A percentile compares a stretch with the other conserved stretches of the same genome.
These are phyloP conservation scores for Oryzias sinensis DNA, from an alignment of 2,797 vertebrate species.

Conservation along the genomic window DNA sequence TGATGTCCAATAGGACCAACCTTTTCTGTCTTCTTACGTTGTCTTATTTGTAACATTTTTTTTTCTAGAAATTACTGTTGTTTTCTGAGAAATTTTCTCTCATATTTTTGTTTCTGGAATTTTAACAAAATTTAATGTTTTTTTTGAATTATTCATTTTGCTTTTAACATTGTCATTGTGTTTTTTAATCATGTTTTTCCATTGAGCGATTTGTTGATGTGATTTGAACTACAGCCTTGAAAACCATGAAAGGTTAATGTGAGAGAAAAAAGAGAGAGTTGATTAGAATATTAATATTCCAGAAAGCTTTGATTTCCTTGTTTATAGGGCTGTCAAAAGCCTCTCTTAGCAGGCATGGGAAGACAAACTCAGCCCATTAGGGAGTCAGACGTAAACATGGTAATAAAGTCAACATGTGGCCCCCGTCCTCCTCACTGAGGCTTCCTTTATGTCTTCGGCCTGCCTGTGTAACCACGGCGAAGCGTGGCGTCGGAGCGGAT, in stretches of 20 bases:
- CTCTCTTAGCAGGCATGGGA: slow-evolving; percentile 36
- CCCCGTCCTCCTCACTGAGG: slow-evolving; percentile 43
- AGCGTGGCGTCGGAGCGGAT: slow-evolving; percentile 59
- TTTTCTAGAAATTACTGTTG: too few relatives aligned
- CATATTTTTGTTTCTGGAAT: too few relatives aligned
- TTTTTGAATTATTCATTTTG: too few relatives aligned
- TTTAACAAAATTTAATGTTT: too few relatives aligned
- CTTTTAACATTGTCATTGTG: too few relatives aligned
- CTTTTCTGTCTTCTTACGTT: too few relatives aligned
- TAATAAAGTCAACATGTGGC: slow-evolving; percentile 68
- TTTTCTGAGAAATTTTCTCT: too few relatives aligned
- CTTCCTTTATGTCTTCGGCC: slow-evolving; percentile 53
- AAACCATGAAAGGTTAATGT: slow-evolving; percentile 8
- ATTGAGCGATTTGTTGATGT: too few relatives aligned
- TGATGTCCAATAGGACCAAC: too few relatives aligned
- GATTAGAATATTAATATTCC: slow-evolving; percentile 22
- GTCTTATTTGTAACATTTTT: too few relatives aligned
- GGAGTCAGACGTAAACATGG: slow-evolving; percentile 63
- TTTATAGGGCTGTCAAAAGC: slow-evolving; percentile 45
- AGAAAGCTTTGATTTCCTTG: slow-evolving; percentile 44
- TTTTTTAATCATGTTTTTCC: too few relatives aligned
- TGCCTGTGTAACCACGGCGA: slow-evolving; percentile 47
- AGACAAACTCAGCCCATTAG: slow-evolving; percentile 44
- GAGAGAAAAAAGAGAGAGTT: slow-evolving; percentile 16
- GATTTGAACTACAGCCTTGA: not conserved